Percentiles rank a stretch among this genome's conserved stretches.
Conservation (phyloP, 2,888 invertebrate genomes). For the Archips crataeganus region DNA sequence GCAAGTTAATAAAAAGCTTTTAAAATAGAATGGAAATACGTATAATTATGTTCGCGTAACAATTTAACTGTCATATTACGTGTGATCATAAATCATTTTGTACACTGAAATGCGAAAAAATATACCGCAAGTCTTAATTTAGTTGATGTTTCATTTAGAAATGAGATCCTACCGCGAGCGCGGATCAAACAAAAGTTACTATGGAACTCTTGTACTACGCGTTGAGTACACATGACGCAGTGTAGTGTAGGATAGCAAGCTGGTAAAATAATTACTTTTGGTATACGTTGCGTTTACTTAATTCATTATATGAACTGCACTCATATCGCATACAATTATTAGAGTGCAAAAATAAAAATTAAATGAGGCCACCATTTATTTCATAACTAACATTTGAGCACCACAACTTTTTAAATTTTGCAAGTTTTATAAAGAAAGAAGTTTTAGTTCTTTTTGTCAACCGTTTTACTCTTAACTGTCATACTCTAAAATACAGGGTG, state of each 20-base stretch:
- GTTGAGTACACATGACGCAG: conserved; percentile 6
- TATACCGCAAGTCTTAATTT: conserved; percentile 30
- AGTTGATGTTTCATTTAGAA: conserved; percentile 42
- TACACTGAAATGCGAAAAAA: conserved; percentile 19
- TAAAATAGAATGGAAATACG: too few species aligned
- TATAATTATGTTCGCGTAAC: too few species aligned
- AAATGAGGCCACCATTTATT: too few species aligned
- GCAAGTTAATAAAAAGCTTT: too few species aligned
- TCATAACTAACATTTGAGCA: too few species aligned
- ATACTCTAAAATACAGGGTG: too few species aligned
- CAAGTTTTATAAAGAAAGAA: too few species aligned
- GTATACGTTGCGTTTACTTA: not conserved
- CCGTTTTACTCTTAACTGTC: too few species aligned
- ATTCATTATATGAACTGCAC: not conserved
- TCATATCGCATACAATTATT: not conserved
- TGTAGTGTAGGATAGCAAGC: not conserved
- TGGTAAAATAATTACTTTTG: conserved; percentile 32
- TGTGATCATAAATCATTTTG: not conserved
- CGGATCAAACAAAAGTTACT: conserved; percentile 23
- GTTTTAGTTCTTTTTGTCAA: too few species aligned
- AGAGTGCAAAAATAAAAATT: not conserved
- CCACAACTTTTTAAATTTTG: too few species aligned
- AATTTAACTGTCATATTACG: too few species aligned
- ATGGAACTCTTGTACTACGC: conserved; percentile 18
- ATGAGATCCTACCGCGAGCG: conserved; percentile 32